Conservation (phyloP, 2,113 vertebrate species). For the Acanthisitta chloris region DNA sequence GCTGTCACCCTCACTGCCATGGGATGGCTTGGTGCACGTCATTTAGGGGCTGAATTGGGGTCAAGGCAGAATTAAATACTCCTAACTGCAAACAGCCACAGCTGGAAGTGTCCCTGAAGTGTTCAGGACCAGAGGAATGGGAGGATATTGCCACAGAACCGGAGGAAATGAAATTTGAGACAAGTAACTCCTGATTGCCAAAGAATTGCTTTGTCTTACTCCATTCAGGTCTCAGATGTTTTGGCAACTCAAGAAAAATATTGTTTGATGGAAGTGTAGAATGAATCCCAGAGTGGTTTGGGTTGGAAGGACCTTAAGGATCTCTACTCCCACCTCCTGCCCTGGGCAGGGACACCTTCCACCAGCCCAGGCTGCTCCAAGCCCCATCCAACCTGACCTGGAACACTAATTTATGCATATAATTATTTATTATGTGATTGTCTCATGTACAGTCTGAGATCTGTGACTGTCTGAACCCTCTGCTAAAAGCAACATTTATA, state of each 20-base stretch:
- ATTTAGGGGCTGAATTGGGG: background rate
- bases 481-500: background rate
- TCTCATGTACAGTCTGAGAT: background rate
- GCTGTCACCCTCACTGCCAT: background rate
- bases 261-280: background rate
- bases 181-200: background rate
- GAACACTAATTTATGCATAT: background rate
- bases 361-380: background rate
- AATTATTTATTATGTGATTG: background rate
- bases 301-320: background rate
- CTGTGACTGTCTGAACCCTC: background rate
- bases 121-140: background rate
- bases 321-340: background rate
- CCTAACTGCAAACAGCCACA: fast-evolving
- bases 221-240: background rate
- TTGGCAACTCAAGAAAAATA: background rate
- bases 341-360: background rate
- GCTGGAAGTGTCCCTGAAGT: background rate
- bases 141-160: background rate
- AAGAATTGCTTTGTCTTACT: background rate
- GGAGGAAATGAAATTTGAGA: background rate
- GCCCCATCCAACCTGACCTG: background rate
- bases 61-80: background rate
- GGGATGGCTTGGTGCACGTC: fast-evolving
- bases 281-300: background rate